These are phyloP conservation scores for Theocolax elegans DNA, from an alignment of 1,140 invertebrate genomes.

Conservation along the genomic window DNA sequence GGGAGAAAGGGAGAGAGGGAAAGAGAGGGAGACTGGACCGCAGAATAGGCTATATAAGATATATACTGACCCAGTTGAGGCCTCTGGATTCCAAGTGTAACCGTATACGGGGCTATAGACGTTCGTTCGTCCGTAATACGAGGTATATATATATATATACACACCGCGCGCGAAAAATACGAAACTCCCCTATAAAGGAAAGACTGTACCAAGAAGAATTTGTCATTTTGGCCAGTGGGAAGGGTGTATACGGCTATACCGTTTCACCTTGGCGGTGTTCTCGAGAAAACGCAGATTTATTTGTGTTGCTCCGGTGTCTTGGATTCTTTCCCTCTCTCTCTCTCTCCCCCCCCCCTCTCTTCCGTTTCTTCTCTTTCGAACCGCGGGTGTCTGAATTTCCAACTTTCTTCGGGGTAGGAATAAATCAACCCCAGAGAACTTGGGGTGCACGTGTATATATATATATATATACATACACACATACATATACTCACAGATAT, in stretches of 20 bases:
- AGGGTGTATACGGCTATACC: not conserved
- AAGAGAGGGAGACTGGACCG: not conserved
- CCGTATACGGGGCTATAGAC: no score
- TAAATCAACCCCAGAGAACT: conserved; percentile 20
- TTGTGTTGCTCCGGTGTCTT: conserved; percentile 17
- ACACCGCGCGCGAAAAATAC: no score
- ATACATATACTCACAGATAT: not conserved
- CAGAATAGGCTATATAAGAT: not conserved
- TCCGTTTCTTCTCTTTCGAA: not conserved
- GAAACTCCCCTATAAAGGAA: not conserved
- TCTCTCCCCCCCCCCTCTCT: not conserved
- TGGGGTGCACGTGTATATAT: not conserved
- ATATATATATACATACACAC: not conserved
- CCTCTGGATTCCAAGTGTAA: not conserved
- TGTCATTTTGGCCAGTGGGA: no score
- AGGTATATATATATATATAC: no score
- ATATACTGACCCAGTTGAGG: conserved; percentile 32
- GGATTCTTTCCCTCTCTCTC: not conserved
- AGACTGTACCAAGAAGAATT: no score
- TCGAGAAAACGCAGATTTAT: conserved; percentile 37
- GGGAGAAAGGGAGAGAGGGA: no score
- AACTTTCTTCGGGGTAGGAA: conserved; percentile 21
- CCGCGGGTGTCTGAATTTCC: conserved; percentile 24
- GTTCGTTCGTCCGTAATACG: no score
- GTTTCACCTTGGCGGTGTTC: not conserved